Percentiles rank a stretch among this genome's conserved stretches.
Evolutionary conservation across 2,797 vertebrate species (phyloP).

Genomic region (Enteromius treurensis): DNA sequence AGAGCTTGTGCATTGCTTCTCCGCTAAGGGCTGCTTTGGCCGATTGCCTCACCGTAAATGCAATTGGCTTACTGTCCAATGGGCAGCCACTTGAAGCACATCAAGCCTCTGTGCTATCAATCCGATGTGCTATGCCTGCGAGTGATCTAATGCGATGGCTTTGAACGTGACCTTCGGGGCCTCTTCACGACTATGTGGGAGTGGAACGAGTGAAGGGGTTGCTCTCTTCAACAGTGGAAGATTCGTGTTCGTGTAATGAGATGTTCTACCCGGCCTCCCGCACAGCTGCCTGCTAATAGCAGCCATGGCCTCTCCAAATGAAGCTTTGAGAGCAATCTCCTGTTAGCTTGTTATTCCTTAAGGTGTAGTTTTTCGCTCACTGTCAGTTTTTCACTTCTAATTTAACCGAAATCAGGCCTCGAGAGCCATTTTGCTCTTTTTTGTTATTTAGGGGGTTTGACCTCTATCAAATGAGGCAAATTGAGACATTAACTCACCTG

Average conservation of each 20-base stretch:
- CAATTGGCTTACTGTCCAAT: constrained; percentile 36
- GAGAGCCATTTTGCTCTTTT: constrained; percentile 27
- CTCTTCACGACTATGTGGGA: constrained; percentile 47
- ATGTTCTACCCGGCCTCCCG: constrained; percentile 60
- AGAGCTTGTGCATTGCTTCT: constrained; percentile 17
- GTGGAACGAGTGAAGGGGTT: constrained; percentile 59
- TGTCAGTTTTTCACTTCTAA: constrained; percentile 54
- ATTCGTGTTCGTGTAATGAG: constrained; percentile 68
- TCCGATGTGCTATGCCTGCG: constrained; percentile 16
- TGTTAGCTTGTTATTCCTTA: constrained; percentile 50
- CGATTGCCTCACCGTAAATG: constrained; percentile 40
- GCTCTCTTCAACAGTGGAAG: constrained; percentile 58
- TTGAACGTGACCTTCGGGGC: constrained; percentile 22
- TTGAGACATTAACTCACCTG: constrained; percentile 46
- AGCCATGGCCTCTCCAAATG: constrained; percentile 52
- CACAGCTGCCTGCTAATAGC: constrained; percentile 63
- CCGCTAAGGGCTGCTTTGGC: constrained; percentile 34
- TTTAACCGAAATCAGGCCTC: constrained; percentile 51
- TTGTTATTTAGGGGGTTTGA: constrained; percentile 50
- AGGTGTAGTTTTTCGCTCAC: constrained; percentile 22
- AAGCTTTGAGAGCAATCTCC: constrained; percentile 32
- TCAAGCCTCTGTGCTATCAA: constrained; percentile 36
- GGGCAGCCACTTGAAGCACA: constrained; percentile 31
- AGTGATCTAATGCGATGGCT: constrained; percentile 39
- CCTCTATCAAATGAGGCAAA: constrained; percentile 43